Base-by-base conservation (phyloP, 2,888 invertebrate species). In the Heliconius ethilla region DNA sequence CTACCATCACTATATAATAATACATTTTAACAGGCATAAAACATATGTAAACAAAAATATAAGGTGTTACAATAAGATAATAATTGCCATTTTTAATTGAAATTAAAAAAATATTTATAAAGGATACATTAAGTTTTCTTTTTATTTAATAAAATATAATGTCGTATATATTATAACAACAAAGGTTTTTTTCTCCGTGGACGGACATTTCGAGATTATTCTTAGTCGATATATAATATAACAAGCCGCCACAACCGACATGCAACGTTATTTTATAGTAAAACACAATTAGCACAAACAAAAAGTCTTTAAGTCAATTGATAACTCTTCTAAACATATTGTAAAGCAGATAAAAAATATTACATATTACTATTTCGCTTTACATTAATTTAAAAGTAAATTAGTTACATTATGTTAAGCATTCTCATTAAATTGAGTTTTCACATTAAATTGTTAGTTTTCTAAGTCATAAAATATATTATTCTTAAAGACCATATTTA, bases 171-270 rank as follows among this genome's bases (percentile, higher is more conserved):
- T 25, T 25, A 70, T 18, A 55, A 15, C 6, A 72, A 59, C 25
- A 69, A 69, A 13, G 25, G 15, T 45, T 59, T 59, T n/a, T 37
- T 33, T 7, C 59, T 59, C 59, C 33, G 33, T 55, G 72, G 72
- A 72, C 72, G 59, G 72, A 72, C 33, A 59, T 59, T 45, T 33
- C 55, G 33, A 72, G 33, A 72, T 69, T 59, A 72, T 37, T 72
- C 55, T 72, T 72, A 59, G 33, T 33, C 18, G 37, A 59, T 59
- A 59, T 59, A 59, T 29, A 59, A 59, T 59, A 59, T n/a, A 51
- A 11, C 51, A 72, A 37, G 22, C 25, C n/a, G 72, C 59, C 72
- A 72, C 55, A 72, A 3, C 33, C 7, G 13, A 27, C 18, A 72
- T 27, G 33, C 10, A 5, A 72, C 22, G 11, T 72, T 55, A 33